These are phyloP conservation scores for Ceraclea dissimilis DNA, from an alignment of 2,888 invertebrate species.

Conservation along the genomic window DNA sequence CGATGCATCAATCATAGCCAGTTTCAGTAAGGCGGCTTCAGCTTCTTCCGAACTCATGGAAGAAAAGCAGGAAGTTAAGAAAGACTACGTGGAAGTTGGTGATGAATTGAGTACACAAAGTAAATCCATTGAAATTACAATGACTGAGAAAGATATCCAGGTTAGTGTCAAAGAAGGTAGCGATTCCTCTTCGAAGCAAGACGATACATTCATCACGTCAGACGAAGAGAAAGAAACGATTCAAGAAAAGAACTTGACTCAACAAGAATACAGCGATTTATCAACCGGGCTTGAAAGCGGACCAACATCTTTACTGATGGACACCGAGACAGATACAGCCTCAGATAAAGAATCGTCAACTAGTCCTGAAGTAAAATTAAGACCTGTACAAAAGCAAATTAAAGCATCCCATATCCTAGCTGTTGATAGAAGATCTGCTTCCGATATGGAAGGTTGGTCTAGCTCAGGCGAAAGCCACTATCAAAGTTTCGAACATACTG, in stretches of 20 bases:
- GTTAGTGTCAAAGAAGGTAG: conserved; percentile 38
- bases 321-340: conserved; percentile 44
- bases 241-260: conserved; percentile 35
- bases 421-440: conserved; percentile 63
- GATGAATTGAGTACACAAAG: conserved; percentile 29
- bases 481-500: conserved; percentile 77
- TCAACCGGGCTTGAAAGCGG: conserved; percentile 46
- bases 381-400: conserved; percentile 40
- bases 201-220: conserved; percentile 41
- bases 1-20: conserved; percentile 35
- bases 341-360: conserved; percentile 44
- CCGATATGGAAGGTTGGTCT: conserved; percentile 73
- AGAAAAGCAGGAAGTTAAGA: conserved; percentile 29
- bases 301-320: conserved; percentile 43
- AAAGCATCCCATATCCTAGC: conserved; percentile 42
- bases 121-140: conserved; percentile 20
- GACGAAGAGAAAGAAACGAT: conserved; percentile 48
- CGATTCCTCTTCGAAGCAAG: conserved; percentile 34
- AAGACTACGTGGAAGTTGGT: conserved; percentile 29
- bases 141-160: conserved; percentile 26
- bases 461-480: conserved; percentile 87
- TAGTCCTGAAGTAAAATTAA: conserved; percentile 39
- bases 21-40: conserved; percentile 21
- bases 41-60: conserved; percentile 22
- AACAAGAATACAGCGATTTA: conserved; percentile 38